Base-by-base conservation (phyloP, 2,888 invertebrate genomes). In the Sphaerophoria taeniata region DNA sequence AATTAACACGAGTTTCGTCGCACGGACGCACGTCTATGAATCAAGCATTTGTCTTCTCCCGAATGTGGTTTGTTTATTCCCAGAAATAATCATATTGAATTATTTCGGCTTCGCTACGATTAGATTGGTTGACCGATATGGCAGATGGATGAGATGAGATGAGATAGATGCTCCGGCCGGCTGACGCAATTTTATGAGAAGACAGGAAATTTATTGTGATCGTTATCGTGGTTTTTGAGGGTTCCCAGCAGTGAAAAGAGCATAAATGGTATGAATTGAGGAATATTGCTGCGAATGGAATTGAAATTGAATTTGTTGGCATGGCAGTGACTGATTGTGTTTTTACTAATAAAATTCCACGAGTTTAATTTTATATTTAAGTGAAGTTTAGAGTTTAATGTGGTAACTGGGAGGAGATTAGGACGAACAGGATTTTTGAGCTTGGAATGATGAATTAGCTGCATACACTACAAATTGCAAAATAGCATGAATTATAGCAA, bases 21-120 rank as follows among this genome's bases (percentile, higher is more conserved):
- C 2, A 2, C 9, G 39, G 43, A 43, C 43, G 43, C 9, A 43
- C 4, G 9, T 43, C 9, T 11, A 43, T 11, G 12, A 43, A 43
- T 9, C 3, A 43, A 9, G 39, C 9, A 43, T 43, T 43, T 43
- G 4, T 12, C 9, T 6, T 43, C 6, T 39, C 39, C 2, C 24
- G n/a, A 24, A 43, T 43, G 0, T 43, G 43, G 3, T 43, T 43
- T 43, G 9, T 2, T 24, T 24, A 24, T 24, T 24, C 24, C 1
- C 6, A 43, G 43, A 43, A 67, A 67, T 55, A 67, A 39, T 58
- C 55, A 39, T 39, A 58, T 60, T 51, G 51, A 69, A 67, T 63
- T 75, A 58, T 75, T 75, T 65, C 70, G 63, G 67, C 24, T 56
- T 63, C n/a, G 43, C 24, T 16, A 1, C 14, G 16, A 24, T 24